Percentiles rank a stretch among this genome's conserved stretches.
phyloP scores from a whole-genome alignment of 2,888 invertebrate species.

The Lasioglossum marginatum region DNA sequence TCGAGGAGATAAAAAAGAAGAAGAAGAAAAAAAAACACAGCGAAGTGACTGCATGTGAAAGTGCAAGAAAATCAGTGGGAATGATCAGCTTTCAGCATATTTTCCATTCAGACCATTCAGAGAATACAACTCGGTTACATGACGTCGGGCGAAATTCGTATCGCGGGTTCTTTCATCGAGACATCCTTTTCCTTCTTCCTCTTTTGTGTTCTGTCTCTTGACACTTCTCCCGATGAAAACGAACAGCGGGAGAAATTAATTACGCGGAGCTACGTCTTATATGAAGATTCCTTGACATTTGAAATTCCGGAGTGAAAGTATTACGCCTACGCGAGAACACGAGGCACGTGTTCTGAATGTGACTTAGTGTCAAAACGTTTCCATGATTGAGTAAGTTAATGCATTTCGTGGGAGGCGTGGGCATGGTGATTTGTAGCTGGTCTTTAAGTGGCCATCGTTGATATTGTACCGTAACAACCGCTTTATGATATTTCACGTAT shows the following conservation, averaged over 20 bases:
- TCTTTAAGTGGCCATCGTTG: slow-evolving; percentile 53
- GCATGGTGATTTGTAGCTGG: slow-evolving; percentile 53
- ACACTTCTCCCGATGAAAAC: background rate
- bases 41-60: slow-evolving; percentile 39
- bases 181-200: background rate
- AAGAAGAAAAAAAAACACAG: no score
- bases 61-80: slow-evolving; percentile 56
- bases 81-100: slow-evolving; percentile 46
- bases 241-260: slow-evolving; percentile 20
- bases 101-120: slow-evolving; percentile 36
- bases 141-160: background rate
- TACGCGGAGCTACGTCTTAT: background rate
- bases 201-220: background rate
- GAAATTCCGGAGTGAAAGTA: slow-evolving; percentile 74
- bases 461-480: slow-evolving; percentile 56
- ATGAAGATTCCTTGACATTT: slow-evolving; percentile 72
- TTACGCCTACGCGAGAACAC: slow-evolving; percentile 49
- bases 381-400: slow-evolving; percentile 68
- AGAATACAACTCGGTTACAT: background rate
- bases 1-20: slow-evolving; percentile 20
- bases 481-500: slow-evolving; percentile 53
- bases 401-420: slow-evolving; percentile 63
- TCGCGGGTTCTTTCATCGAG: background rate
- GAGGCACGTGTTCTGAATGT: slow-evolving; percentile 29
- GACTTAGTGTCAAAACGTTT: slow-evolving; percentile 66